Base-by-base conservation (phyloP, 37 sponge, comb jelly and placozoan species). In the Beroe forskalii region DNA sequence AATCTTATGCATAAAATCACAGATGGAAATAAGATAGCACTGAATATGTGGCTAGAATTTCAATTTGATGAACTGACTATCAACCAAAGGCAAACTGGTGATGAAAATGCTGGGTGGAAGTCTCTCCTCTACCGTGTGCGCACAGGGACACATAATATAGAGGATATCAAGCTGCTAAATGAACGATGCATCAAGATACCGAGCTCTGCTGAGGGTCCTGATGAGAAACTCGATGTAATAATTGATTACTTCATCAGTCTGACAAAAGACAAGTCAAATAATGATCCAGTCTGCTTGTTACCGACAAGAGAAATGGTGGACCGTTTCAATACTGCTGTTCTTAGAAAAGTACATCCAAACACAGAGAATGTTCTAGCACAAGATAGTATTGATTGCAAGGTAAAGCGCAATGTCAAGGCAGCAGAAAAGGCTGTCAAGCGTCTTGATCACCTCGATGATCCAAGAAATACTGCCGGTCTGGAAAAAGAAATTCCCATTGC, bases 381-480 rank as follows among this genome's bases (percentile, higher is more conserved):
- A 30, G 93, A 94, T 90, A 83, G 67, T 30, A 61, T 94, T 67
- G 93, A 94, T 25, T 6, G 27, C 8, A 8, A 24, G 6, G 28
- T 24, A 14, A 14, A 14, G 8, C 28, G 27, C 8, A 66, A 27
- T 6, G 8, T 8, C 8, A 14, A 24, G n/a, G 6, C 27, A n/a
- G 89, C 62, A 24, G 67, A 92, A 62, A 90, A 28, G 55, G 93
- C 93, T 37, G 69, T 62, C 32, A 22, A 89, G 62, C n/a, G 35
- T 25, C 62, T 94, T 42, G 91, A 94, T 30, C 91, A 90, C 32
- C 76, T 94, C 6, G 93, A 94, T 30, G 67, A 91, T 2, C 91
- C 91, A 83, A 64, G 94, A 62, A 93, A 93, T 91, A 66, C 93
- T 40, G 94, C 93, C 31, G 94, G 93, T 36, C 64, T 94, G 60